These are phyloP conservation scores for Carollia perspicillata DNA, from an alignment of 2,113 vertebrate species.

Conservation along the genomic window DNA sequence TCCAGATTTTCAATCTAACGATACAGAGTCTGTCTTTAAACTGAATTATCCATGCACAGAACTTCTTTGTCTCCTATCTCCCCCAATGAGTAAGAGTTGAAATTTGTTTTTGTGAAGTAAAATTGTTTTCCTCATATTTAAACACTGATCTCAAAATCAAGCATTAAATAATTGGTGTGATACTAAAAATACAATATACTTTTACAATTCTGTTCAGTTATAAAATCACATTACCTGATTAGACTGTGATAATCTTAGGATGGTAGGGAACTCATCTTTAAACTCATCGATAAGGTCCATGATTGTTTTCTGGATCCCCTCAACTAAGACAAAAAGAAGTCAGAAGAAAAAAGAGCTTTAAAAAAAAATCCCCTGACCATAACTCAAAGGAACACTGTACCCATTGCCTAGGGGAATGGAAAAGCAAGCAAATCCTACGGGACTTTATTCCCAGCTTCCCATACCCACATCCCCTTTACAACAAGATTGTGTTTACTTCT, in stretches of 20 bases:
- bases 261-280: conserved; percentile 71
- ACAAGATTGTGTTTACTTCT: conserved; percentile 59
- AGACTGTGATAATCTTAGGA: conserved; percentile 66
- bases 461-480: background rate
- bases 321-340: conserved; percentile 58
- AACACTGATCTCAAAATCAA: conserved; percentile 29
- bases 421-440: background rate
- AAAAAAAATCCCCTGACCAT: background rate
- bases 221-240: conserved; percentile 61
- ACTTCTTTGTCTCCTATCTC: background rate
- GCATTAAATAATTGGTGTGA: conserved; percentile 42
- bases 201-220: conserved; percentile 2
- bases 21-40: background rate
- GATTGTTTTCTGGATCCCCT: conserved; percentile 71
- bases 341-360: background rate
- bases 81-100: background rate
- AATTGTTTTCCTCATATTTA: conserved; percentile 4
- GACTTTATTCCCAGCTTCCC: background rate
- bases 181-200: background rate
- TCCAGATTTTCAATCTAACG: conserved; percentile 12
- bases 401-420: background rate
- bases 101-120: conserved; percentile 16
- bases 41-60: background rate
- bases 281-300: conserved; percentile 75
- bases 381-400: background rate